Percentiles rank a stretch among this genome's conserved stretches.
phyloP scores from a whole-genome alignment of 2,113 vertebrate species.

The Nicator chloris region DNA sequence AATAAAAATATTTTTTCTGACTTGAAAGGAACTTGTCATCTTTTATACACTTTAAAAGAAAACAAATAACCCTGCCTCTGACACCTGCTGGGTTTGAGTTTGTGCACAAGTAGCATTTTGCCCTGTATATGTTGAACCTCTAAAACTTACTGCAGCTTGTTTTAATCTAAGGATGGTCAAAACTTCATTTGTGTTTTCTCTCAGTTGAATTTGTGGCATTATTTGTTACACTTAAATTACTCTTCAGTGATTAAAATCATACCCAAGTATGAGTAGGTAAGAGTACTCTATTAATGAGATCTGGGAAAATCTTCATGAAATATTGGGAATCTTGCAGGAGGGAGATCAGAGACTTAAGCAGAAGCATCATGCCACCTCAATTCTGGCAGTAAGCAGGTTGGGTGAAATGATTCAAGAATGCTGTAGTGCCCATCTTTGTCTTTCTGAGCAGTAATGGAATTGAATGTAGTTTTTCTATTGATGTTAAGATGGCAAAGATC shows the following conservation, averaged over 20 bases:
- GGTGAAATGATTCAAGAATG: not conserved
- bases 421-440: not conserved
- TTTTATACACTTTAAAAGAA: not conserved
- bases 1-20: not conserved
- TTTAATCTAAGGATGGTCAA: not conserved
- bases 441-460: not conserved
- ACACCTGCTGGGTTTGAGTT: not conserved
- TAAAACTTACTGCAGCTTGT: not conserved
- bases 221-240: not conserved
- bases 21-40: not conserved
- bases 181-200: not conserved
- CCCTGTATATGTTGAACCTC: not conserved
- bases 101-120: not conserved
- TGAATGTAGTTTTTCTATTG: not conserved
- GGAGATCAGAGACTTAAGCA: not conserved
- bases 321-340: not conserved
- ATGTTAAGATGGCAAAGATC: not conserved
- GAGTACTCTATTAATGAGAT: not conserved
- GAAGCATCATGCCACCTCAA: fast-evolving
- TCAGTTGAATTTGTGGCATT: not conserved
- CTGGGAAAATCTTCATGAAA: not conserved
- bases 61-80: not conserved
- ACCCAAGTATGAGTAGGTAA: not conserved
- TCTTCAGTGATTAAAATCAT: not conserved
- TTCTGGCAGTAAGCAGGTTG: not conserved